These are phyloP conservation scores for Urosaurus nigricauda DNA, from an alignment of 2,797 vertebrate species.

Conservation along the genomic window DNA sequence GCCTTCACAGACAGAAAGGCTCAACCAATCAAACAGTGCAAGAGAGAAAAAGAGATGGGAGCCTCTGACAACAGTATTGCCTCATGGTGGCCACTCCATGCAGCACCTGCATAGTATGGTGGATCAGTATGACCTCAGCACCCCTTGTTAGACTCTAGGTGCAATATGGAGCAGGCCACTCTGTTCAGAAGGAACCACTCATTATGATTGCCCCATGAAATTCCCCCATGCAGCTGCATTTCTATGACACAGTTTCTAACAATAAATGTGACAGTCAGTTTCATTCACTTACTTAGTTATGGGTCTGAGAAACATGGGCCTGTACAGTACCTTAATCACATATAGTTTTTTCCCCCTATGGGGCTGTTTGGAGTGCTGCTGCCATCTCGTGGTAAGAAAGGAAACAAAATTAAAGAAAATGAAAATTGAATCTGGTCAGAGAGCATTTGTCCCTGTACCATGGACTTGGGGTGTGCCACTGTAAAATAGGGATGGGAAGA, in stretches of 20 bases:
- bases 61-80: too few species aligned
- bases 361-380: not conserved
- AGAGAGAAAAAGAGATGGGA: too few species aligned
- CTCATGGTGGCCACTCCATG: too few species aligned
- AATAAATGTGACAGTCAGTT: too few species aligned
- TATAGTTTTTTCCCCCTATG: too few species aligned
- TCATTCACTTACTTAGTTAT: too few species aligned
- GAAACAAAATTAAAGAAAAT: not conserved
- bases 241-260: too few species aligned
- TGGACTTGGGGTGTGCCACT: not conserved
- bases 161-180: not conserved
- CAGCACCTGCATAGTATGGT: not conserved
- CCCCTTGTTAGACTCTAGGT: not conserved
- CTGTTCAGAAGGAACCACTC: not conserved
- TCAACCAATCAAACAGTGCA: too few species aligned
- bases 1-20: too few species aligned
- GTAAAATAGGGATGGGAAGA: too few species aligned
- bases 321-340: not conserved
- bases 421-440: not conserved
- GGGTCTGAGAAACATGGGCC: not conserved
- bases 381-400: conserved; percentile 28
- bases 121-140: not conserved
- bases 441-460: too few species aligned
- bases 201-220: not conserved
- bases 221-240: not conserved